Base-by-base conservation (phyloP, 2,888 invertebrate species). In the Eupithecia subfuscata region DNA sequence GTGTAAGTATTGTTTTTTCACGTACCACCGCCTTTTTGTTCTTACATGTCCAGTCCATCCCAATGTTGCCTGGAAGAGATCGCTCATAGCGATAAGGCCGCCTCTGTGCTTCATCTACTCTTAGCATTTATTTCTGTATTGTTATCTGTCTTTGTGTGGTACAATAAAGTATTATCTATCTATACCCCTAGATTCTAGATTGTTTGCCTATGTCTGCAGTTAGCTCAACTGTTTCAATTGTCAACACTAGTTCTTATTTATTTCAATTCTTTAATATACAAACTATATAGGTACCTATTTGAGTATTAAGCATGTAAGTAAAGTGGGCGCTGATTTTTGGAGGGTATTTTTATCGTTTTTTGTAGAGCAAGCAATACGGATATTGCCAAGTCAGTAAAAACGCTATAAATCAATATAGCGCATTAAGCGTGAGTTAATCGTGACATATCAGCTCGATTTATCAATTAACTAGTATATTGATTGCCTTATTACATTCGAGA, bases 391-490 rank as follows among this genome's bases (percentile, higher is more conserved):
- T 56, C 37, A n/a, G 30, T 63, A 63, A 65, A 16, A 72, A 60
- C 52, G 30, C 68, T 60, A 75, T 71, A 7, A 45, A 60, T 71
- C 45, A 75, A 45, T 68, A 18, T 63, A 63, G 43, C 70, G 60
- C 12, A 45, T 67, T 60, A 75, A 70, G 72, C 71, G 74, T 65
- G 60, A 64, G 40, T 45, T 11, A 75, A 48, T 76, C 75, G 76
- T 80, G 78, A 78, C 76, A 71, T 74, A 77, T 78, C 77, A 56
- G 48, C 75, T 75, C 71, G 74, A 74, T 79, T 70, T 72, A 76
- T 69, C 74, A 75, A 79, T 78, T 71, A 25, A 69, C 34, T 69
- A 65, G 8, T 74, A 65, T 48, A 69, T 68, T 45, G 34, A 69
- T 69, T 69, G 60, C 37, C 22, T 63, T 73, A 22, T 45, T 40